Evolutionary conservation across 2,797 vertebrate species (phyloP).

Genomic region (Galaxias olidus): DNA sequence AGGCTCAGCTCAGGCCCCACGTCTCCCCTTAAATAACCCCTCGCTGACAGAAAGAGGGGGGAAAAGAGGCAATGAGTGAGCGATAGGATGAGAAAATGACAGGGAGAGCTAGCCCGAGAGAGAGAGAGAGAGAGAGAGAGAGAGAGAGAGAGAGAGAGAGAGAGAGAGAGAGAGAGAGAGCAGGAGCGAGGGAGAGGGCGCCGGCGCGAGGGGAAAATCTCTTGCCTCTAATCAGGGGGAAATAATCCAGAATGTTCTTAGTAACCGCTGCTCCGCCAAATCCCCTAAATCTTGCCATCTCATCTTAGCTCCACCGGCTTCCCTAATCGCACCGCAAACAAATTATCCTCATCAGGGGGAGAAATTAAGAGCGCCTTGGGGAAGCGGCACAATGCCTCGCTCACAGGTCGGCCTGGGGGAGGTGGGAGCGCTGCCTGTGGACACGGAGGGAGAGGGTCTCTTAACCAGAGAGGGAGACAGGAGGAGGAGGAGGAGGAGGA

Average conservation of each 20-base stretch:
- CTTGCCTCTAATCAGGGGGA: conserved; percentile 74
- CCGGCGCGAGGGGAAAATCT: conserved; percentile 43
- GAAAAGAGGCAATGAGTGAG: conserved; percentile 24
- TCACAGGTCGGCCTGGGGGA: no score
- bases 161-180: conserved; percentile 32
- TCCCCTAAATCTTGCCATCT: conserved; percentile 81
- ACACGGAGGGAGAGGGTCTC: no score
- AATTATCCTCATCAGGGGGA: conserved; percentile 76
- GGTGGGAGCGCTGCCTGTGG: no score
- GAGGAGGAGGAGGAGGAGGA: no score
- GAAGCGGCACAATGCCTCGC: no score
- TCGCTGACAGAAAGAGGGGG: conserved; percentile 34
- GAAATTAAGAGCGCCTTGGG: conserved; percentile 49
- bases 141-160: conserved; percentile 22
- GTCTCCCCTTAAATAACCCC: conserved; percentile 39
- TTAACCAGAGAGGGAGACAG: background rate
- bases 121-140: conserved; percentile 33
- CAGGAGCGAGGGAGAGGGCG: conserved; percentile 33
- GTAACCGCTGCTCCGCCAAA: conserved; percentile 75
- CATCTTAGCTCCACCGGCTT: conserved; percentile 73
- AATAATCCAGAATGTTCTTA: conserved; percentile 80
- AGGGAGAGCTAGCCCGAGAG: no score
- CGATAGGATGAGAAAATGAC: background rate
- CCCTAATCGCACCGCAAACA: conserved; percentile 79
- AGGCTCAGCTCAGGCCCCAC: conserved; percentile 16